Percentiles rank a stretch among this genome's conserved stretches.
Evolutionary conservation across 2,797 vertebrate species (phyloP).

Genomic region (Australoheros facetus): DNA sequence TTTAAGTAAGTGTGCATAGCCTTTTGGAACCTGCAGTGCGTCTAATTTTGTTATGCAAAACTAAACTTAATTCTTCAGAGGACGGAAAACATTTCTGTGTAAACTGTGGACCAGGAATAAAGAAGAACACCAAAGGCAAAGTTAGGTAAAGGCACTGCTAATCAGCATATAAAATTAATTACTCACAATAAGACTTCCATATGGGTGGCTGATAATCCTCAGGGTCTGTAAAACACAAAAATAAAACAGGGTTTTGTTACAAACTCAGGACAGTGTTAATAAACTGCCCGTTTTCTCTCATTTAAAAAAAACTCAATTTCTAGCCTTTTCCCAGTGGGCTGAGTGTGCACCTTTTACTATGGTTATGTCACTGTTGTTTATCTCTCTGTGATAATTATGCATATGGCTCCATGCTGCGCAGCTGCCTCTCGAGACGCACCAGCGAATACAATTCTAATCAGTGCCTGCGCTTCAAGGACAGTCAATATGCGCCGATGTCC

Average conservation of each 20-base stretch:
- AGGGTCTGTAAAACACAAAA: constrained; percentile 87
- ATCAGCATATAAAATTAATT: constrained; percentile 30
- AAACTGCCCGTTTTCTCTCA: constrained; percentile 43
- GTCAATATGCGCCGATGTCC: constrained; percentile 42
- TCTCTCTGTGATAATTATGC: constrained; percentile 54
- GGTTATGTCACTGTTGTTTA: constrained; percentile 51
- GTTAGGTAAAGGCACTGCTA: constrained; percentile 13
- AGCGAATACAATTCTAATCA: constrained; percentile 53
- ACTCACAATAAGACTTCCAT: constrained; percentile 99
- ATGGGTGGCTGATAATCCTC: constrained; percentile 98
- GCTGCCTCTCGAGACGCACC: constrained; percentile 45
- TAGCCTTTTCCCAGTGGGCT: constrained; percentile 21
- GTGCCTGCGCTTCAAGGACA: constrained; percentile 47
- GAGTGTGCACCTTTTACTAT: constrained; percentile 29
- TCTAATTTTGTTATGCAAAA: constrained; percentile 33
- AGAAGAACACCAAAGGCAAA: constrained; percentile 8
- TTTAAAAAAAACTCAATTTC: constrained; percentile 31
- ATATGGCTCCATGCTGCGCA: constrained; percentile 41
- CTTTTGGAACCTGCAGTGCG: constrained; percentile 28
- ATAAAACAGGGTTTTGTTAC: constrained; percentile 46
- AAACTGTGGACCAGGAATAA: constrained; percentile 34
- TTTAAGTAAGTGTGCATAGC: constrained; percentile 3
- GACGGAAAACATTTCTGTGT: background rate
- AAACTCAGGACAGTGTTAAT: constrained; percentile 28
- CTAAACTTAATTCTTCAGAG: constrained; percentile 19